Conservation (phyloP, 2,888 invertebrate genomes). For the Xylota segnis region DNA sequence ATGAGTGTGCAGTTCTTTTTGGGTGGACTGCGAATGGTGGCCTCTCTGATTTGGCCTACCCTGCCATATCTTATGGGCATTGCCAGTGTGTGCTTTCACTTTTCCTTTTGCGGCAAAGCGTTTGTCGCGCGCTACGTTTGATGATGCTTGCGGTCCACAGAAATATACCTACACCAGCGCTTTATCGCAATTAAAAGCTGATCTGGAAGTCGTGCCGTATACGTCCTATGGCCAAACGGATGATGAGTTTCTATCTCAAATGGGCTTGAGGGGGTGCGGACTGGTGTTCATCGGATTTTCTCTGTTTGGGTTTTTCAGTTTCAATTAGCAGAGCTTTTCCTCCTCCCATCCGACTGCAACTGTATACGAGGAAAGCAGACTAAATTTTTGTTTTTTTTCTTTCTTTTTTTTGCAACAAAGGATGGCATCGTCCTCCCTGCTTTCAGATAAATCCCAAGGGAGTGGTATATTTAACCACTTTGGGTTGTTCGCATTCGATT, state of each 20-base stretch:
- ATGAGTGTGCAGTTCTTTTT: not conserved
- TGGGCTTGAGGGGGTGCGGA: slow-evolving; percentile 43
- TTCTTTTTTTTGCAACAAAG: slow-evolving; percentile 41
- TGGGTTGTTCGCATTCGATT: not conserved
- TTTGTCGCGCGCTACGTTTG: slow-evolving; percentile 58
- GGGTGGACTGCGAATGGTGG: slow-evolving; percentile 40
- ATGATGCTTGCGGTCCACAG: slow-evolving; percentile 47
- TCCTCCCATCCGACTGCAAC: slow-evolving; percentile 2
- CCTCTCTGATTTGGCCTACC: slow-evolving; percentile 45
- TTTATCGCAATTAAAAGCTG: slow-evolving; percentile 68
- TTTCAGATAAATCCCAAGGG: not conserved
- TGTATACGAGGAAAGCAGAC: not conserved
- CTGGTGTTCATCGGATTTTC: slow-evolving; percentile 40
- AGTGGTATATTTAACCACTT: slow-evolving; percentile 2
- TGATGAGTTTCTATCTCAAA: slow-evolving; percentile 52
- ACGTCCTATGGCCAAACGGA: slow-evolving; percentile 49
- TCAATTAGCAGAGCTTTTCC: slow-evolving; percentile 68
- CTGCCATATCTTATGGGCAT: slow-evolving; percentile 37
- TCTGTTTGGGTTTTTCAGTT: slow-evolving; percentile 56
- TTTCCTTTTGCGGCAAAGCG: slow-evolving; percentile 67
- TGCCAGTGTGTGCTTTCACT: slow-evolving; percentile 69
- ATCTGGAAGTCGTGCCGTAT: slow-evolving; percentile 58
- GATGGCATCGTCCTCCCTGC: not conserved
- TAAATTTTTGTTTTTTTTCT: slow-evolving; percentile 1
- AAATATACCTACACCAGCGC: slow-evolving; percentile 10